A percentile compares a stretch with the other conserved stretches of the same genome.
These are phyloP conservation scores for Urechis unicinctus DNA, from an alignment of 2,888 invertebrate species.

Conservation along the genomic window DNA sequence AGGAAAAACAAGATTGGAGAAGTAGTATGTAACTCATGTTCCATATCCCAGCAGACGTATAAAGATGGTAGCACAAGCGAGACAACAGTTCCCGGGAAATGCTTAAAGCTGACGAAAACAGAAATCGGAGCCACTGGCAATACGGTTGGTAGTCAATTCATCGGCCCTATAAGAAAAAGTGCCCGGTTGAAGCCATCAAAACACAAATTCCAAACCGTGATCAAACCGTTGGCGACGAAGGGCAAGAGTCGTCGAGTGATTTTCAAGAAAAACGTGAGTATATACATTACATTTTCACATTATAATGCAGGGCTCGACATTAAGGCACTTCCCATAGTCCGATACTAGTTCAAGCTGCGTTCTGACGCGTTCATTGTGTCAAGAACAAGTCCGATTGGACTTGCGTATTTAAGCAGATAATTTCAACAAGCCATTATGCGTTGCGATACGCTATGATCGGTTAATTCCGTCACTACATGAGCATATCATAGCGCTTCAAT, in stretches of 20 bases:
- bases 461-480: too few species aligned
- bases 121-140: background rate
- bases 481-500: too few species aligned
- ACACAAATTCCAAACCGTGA: conserved; percentile 26
- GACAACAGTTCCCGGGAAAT: background rate
- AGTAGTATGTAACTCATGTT: conserved; percentile 68
- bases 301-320: too few species aligned
- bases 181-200: conserved; percentile 40
- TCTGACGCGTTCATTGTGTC: background rate
- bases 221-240: conserved; percentile 51
- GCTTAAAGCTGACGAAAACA: background rate
- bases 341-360: background rate
- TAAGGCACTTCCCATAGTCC: too few species aligned
- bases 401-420: too few species aligned
- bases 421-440: too few species aligned
- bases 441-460: too few species aligned
- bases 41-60: conserved; percentile 48
- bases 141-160: conserved; percentile 7
- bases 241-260: conserved; percentile 72
- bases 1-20: conserved; percentile 68
- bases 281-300: too few species aligned
- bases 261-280: conserved; percentile 58
- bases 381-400: background rate
- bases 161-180: conserved; percentile 37
- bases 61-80: background rate